Conservation (phyloP, 2,888 invertebrate genomes). For the Protonemura montana region DNA sequence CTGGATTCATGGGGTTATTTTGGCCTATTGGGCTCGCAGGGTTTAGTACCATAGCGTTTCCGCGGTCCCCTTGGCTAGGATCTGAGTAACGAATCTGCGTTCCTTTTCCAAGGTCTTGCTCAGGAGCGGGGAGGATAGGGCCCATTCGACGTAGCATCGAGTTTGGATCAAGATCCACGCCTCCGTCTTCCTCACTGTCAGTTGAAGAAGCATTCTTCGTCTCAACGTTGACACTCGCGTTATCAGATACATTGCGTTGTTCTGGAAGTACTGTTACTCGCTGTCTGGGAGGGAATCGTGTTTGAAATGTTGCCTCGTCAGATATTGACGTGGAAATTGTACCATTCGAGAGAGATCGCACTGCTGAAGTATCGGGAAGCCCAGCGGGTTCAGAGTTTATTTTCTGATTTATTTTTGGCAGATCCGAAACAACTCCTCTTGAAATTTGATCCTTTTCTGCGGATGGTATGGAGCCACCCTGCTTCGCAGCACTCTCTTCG, state of each 20-base stretch:
- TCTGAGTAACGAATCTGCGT: background rate
- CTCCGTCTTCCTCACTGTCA: background rate
- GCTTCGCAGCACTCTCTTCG: background rate
- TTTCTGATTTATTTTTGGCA: background rate
- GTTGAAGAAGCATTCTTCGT: background rate
- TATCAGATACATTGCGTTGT: background rate
- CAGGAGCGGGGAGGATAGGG: background rate
- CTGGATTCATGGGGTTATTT: conserved; percentile 32
- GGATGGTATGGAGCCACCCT: background rate
- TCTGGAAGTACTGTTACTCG: background rate
- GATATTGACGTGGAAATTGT: background rate
- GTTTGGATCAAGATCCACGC: background rate
- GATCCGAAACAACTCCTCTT: background rate
- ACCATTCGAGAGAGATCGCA: background rate
- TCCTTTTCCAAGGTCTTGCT: background rate
- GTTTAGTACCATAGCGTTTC: conserved; percentile 26
- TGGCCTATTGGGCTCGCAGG: conserved; percentile 18
- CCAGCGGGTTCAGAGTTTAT: background rate
- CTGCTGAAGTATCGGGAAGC: background rate
- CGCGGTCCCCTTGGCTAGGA: background rate
- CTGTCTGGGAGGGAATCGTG: conserved; percentile 34
- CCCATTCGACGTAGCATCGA: conserved; percentile 21
- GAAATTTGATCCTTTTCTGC: background rate
- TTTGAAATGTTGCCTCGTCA: conserved; percentile 22
- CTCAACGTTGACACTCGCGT: background rate